These are phyloP conservation scores for Nymphalis urticae DNA, from an alignment of 2,888 invertebrate species.

Conservation along the genomic window DNA sequence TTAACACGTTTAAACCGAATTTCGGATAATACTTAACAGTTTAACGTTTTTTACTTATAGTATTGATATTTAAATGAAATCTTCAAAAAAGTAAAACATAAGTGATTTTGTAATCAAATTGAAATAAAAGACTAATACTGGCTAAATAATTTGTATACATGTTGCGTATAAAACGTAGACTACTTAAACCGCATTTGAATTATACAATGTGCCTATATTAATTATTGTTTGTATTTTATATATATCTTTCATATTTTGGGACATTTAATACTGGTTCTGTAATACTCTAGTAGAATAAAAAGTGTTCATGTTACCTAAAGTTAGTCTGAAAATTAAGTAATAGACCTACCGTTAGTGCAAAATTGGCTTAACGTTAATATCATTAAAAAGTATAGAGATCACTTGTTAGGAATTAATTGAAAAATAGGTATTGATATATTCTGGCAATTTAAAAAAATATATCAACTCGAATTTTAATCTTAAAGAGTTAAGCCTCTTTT, in stretches of 20 bases:
- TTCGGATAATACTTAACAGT: slow-evolving; percentile 47
- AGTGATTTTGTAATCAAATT: slow-evolving; percentile 23
- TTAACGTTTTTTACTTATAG: slow-evolving; percentile 27
- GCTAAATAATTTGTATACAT: slow-evolving; percentile 30
- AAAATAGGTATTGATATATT: no score
- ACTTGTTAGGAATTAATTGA: no score
- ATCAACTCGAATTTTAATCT: background rate
- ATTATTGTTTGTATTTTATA: slow-evolving; percentile 37
- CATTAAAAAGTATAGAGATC: background rate
- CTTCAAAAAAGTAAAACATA: slow-evolving; percentile 10
- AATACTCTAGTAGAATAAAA: slow-evolving; percentile 28
- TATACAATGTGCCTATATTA: slow-evolving; percentile 42
- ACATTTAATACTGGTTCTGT: slow-evolving; percentile 25
- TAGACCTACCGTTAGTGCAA: slow-evolving; percentile 13
- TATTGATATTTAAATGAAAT: slow-evolving; percentile 11
- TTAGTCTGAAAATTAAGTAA: slow-evolving; percentile 18
- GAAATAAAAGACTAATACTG: slow-evolving; percentile 34
- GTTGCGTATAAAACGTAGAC: slow-evolving; percentile 23
- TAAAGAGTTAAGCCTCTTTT: slow-evolving; percentile 17
- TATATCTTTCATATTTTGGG: slow-evolving; percentile 34
- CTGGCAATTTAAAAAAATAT: no score
- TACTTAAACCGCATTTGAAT: slow-evolving; percentile 36
- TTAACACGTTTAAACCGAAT: slow-evolving; percentile 58
- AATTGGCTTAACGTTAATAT: slow-evolving; percentile 6
- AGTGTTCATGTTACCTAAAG: slow-evolving; percentile 36